phyloP scores from a whole-genome alignment of 2,113 vertebrate species.

The Tursiops truncatus region DNA sequence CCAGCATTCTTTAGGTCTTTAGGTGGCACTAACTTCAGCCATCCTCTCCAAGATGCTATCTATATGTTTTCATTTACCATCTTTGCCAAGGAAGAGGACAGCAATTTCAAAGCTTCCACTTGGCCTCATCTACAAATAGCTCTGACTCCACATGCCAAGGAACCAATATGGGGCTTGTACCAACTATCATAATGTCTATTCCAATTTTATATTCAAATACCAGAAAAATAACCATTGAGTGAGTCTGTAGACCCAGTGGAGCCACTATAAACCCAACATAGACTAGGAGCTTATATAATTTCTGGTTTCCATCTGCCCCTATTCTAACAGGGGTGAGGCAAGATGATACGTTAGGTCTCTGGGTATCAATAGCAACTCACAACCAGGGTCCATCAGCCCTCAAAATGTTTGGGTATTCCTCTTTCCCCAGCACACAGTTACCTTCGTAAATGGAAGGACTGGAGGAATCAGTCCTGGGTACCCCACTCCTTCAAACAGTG shows the following conservation, averaged over 20 bases:
- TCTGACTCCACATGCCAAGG: neutral
- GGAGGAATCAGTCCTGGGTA: neutral
- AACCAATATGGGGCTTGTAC: neutral
- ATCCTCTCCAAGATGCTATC: neutral
- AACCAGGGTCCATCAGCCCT: neutral
- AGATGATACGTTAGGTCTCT: conserved; percentile 26
- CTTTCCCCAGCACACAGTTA: neutral
- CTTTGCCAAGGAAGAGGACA: neutral
- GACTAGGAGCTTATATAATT: neutral
- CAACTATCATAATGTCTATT: neutral
- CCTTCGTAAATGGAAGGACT: neutral
- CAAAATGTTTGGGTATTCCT: neutral
- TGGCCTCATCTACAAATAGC: conserved; percentile 22
- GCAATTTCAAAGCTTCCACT: conserved; percentile 26
- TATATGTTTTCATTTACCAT: neutral
- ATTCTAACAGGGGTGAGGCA: neutral
- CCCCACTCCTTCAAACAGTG: neutral
- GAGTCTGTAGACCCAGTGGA: neutral
- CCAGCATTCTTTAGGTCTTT: neutral
- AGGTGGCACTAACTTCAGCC: neutral
- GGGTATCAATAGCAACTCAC: neutral
- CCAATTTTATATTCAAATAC: neutral
- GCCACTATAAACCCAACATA: neutral
- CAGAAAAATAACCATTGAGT: neutral
- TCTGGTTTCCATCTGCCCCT: neutral